Evolutionary conservation across 2,888 invertebrate genomes (phyloP), one percentile per base, ranked within the genome.

Genomic region (Prenolepis imparis): DNA sequence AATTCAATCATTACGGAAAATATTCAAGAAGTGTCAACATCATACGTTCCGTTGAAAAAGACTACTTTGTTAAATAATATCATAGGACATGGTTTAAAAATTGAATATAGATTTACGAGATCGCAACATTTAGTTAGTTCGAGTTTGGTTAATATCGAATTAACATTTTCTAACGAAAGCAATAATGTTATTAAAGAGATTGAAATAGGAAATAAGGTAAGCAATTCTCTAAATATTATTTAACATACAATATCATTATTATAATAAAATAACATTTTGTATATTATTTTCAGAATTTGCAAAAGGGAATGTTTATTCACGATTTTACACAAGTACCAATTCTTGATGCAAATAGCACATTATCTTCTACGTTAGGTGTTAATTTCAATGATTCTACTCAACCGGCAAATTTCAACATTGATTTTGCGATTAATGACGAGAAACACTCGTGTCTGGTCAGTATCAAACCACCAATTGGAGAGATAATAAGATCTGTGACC

Each of bases 311-410:
- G 96, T 95, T 96, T 81, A 95, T 98, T 77, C 97, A 97, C 90
- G 97, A 97, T 88, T 98, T 98, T 94, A 96, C 97, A 9, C 96
- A 96, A 12, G 96, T 99, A 70, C 93, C 96, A 44, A 92, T 94
- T 5, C 95, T 99, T 39, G 95, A 96, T 9, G 96, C 97, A 0
- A 96, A 96, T 70, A 96, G 96, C 39, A 95, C 96, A n/a, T 95
- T 96, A 48, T 96, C 96, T 28, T 96, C 96, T 5, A 96, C 97
- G 0, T 94, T 99, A 88, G 98, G 98, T 21, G 96, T 99, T 5
- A 98, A 99, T 95, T 99, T 98, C 95, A 98, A 98, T 84, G 99
- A 99, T 95, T 98, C 98, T 24, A 98, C 98, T 74, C 98, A 99
- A 94, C 97, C 98, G 0, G 97, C 98, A 0, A 96, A 97, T 87